phyloP scores from a whole-genome alignment of 2,797 vertebrate species.

The Merluccius polli region DNA sequence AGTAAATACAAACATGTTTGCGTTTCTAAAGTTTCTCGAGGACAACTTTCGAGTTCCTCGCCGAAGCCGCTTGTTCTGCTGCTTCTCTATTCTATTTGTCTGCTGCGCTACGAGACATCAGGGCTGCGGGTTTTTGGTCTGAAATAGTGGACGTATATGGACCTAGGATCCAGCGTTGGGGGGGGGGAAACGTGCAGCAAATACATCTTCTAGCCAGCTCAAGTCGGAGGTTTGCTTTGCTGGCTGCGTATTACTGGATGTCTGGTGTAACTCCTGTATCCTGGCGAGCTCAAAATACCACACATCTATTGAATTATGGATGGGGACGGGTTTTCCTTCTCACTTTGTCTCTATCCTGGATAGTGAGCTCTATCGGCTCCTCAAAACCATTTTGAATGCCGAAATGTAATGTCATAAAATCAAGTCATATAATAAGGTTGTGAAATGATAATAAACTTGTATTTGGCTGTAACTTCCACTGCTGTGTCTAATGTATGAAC shows the following conservation, averaged over 20 bases:
- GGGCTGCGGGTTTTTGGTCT: not conserved
- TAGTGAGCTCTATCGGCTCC: not conserved
- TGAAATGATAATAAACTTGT: not conserved
- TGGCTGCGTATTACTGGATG: not conserved
- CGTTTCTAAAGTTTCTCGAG: not conserved
- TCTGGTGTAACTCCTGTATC: not conserved
- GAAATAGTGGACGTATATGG: not conserved
- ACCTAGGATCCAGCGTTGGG: not conserved
- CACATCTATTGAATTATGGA: constrained; percentile 1
- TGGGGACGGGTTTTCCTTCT: not conserved
- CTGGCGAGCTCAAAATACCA: not conserved
- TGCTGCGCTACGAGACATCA: too few relatives aligned
- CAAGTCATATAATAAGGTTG: not conserved
- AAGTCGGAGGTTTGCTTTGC: not conserved
- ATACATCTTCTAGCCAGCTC: not conserved
- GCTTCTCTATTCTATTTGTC: too few relatives aligned
- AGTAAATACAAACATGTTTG: not conserved
- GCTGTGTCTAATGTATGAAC: not conserved
- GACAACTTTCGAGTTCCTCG: not conserved
- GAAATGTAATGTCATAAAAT: not conserved
- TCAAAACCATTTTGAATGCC: not conserved
- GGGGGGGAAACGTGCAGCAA: not conserved
- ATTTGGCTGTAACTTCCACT: not conserved
- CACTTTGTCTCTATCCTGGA: not conserved
- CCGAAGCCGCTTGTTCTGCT: not conserved